phyloP scores from a whole-genome alignment of 2,888 invertebrate genomes.

The Pyrrhia umbra region DNA sequence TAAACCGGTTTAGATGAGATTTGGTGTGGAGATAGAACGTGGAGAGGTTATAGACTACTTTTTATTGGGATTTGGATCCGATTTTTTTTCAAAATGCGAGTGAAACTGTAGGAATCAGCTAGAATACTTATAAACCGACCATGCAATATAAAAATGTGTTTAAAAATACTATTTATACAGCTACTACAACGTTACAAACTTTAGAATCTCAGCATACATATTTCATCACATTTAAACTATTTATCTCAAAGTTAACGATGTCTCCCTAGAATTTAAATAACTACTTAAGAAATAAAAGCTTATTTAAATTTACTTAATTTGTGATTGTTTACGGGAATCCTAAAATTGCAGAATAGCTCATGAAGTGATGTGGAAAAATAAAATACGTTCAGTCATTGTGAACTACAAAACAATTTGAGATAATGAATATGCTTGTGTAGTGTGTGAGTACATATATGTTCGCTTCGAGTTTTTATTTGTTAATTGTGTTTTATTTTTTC shows the following conservation, averaged over 20 bases:
- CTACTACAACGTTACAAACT: background rate
- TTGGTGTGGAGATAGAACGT: too few relatives aligned
- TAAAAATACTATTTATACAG: background rate
- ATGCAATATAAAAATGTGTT: too few relatives aligned
- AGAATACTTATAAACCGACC: too few relatives aligned
- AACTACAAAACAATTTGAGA: slow-evolving; percentile 36
- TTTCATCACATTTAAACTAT: slow-evolving; percentile 50
- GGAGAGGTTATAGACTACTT: too few relatives aligned
- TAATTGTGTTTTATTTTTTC: slow-evolving; percentile 12
- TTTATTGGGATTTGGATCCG: too few relatives aligned
- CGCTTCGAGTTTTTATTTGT: too few relatives aligned
- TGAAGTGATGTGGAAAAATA: slow-evolving; percentile 31
- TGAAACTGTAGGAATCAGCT: too few relatives aligned
- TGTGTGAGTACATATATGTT: too few relatives aligned
- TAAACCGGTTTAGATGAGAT: too few relatives aligned
- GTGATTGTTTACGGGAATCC: slow-evolving; percentile 42
- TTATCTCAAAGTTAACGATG: slow-evolving; percentile 52
- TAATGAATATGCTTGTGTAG: slow-evolving; percentile 32
- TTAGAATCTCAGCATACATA: slow-evolving; percentile 19
- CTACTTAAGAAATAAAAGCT: slow-evolving; percentile 55
- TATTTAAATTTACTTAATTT: slow-evolving; percentile 55
- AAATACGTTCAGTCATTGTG: slow-evolving; percentile 40
- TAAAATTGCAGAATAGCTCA: slow-evolving; percentile 32
- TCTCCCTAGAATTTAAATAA: slow-evolving; percentile 53
- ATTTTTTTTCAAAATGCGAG: too few relatives aligned